These are phyloP conservation scores for Anolis carolinensis DNA, from an alignment of 2,113 vertebrate species.

Conservation along the genomic window DNA sequence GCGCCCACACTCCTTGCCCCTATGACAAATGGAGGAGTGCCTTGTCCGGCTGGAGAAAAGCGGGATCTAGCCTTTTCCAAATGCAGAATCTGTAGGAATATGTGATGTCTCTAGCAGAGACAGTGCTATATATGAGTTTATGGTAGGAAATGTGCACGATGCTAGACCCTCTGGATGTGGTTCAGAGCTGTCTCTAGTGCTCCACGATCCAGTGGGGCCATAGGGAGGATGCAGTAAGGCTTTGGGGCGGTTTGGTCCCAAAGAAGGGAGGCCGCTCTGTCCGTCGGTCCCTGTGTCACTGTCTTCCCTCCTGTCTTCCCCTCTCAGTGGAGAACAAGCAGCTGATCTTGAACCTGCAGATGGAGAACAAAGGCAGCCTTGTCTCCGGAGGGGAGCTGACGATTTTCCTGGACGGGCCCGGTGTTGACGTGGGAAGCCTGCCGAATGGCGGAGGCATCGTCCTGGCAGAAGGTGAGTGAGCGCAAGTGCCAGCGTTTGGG, in stretches of 20 bases:
- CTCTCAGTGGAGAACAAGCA: slow-evolving; percentile 93
- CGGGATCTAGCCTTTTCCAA: no score
- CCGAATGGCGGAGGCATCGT: slow-evolving; percentile 81
- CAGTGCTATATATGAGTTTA: neutral
- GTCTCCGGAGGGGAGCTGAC: slow-evolving; percentile 93
- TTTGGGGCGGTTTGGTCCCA: neutral
- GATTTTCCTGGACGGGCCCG: slow-evolving; percentile 92
- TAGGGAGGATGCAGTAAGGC: neutral
- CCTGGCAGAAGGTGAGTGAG: slow-evolving; percentile 88
- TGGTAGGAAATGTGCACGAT: no score
- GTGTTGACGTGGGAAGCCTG: slow-evolving; percentile 90
- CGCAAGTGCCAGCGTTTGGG: neutral
- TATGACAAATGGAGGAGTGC: neutral
- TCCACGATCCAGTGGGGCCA: no score
- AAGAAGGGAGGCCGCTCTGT: neutral
- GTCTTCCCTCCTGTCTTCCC: slow-evolving; percentile 33
- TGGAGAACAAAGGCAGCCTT: slow-evolving; percentile 93
- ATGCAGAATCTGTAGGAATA: no score
- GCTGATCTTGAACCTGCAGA: slow-evolving; percentile 93
- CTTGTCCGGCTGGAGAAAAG: neutral
- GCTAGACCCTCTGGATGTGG: no score
- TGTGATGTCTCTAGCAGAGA: neutral
- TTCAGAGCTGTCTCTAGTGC: neutral
- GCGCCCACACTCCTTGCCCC: neutral
- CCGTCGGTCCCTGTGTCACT: neutral